Conservation (phyloP, 2,113 vertebrate genomes). For the Oophaga pumilio region DNA sequence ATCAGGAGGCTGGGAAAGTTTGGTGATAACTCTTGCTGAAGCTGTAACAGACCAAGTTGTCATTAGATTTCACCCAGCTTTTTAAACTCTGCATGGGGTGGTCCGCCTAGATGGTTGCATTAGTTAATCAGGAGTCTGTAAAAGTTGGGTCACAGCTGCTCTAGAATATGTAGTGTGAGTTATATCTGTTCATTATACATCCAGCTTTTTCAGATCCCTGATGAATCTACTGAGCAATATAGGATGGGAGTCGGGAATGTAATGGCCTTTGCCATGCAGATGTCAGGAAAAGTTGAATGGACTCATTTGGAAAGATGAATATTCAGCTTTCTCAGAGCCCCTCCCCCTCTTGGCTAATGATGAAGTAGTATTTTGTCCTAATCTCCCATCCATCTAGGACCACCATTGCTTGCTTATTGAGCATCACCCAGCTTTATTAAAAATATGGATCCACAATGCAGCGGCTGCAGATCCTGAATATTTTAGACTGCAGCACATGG, state of each 20-base stretch:
- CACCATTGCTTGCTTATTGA: not conserved
- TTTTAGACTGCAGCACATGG: conserved; percentile 1
- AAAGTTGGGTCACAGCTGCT: not conserved
- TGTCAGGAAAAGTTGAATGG: not conserved
- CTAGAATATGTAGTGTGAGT: too few species aligned
- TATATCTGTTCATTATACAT: too few species aligned
- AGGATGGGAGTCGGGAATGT: too few species aligned
- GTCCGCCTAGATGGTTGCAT: not conserved
- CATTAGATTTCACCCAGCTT: too few species aligned
- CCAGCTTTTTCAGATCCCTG: too few species aligned
- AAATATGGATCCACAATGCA: not conserved
- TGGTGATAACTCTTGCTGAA: not conserved
- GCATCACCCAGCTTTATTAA: not conserved
- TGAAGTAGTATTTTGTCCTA: too few species aligned
- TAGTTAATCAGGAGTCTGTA: not conserved
- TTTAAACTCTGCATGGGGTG: too few species aligned
- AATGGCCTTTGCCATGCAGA: not conserved
- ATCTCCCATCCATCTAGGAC: too few species aligned
- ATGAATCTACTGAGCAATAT: too few species aligned
- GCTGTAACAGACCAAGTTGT: not conserved
- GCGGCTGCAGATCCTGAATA: conserved; percentile 18
- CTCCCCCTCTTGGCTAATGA: too few species aligned
- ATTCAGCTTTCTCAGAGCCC: not conserved
- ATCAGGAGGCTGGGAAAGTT: too few species aligned
- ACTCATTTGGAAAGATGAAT: not conserved